These are phyloP conservation scores for Scaeva pyrastri DNA, from an alignment of 2,888 invertebrate species.

Conservation along the genomic window DNA sequence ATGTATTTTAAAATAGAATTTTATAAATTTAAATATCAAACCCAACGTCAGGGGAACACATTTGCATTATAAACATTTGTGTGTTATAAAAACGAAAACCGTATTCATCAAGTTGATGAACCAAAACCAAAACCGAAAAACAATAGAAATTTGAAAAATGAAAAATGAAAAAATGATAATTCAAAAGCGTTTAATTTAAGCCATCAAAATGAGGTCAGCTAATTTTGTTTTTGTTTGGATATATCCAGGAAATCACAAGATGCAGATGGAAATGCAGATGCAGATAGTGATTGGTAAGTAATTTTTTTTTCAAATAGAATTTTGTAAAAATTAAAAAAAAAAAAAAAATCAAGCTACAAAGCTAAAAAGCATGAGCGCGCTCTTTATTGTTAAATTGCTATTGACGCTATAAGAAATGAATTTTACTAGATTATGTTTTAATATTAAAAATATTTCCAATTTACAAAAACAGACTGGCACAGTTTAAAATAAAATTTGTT, in stretches of 20 bases:
- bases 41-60: background rate
- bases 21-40: background rate
- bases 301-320: constrained; percentile 47
- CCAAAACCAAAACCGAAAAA: constrained; percentile 35
- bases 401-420: constrained; percentile 50
- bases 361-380: constrained; percentile 66
- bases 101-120: constrained; percentile 22
- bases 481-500: constrained; percentile 25
- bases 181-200: constrained; percentile 43
- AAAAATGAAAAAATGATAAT: constrained; percentile 7
- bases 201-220: constrained; percentile 65
- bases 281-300: constrained; percentile 83
- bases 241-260: constrained; percentile 82
- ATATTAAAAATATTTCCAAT: background rate
- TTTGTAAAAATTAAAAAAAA: constrained; percentile 30
- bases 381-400: constrained; percentile 64
- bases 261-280: constrained; percentile 82
- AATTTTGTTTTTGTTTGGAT: constrained; percentile 79
- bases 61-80: constrained; percentile 26
- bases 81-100: background rate
- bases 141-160: too few relatives aligned
- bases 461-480: constrained; percentile 51
- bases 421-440: constrained; percentile 28
- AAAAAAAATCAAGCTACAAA: background rate
- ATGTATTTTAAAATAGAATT: background rate